phyloP scores from a whole-genome alignment of 2,113 vertebrate species.

The Pardalotus punctatus region DNA sequence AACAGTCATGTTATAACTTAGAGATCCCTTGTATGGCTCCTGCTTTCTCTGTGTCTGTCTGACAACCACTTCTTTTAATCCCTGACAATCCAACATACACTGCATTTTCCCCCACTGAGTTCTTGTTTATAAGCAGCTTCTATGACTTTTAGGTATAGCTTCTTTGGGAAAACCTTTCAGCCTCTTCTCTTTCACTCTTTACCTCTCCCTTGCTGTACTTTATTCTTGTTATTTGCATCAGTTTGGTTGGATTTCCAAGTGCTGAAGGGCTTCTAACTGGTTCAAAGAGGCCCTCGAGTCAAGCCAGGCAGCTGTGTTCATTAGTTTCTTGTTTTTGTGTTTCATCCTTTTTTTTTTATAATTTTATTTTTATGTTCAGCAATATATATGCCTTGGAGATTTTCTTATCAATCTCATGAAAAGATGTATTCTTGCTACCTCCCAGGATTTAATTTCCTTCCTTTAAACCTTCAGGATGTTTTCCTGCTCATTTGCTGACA shows the following conservation, averaged over 20 bases:
- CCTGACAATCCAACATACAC: neutral
- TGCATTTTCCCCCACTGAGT: neutral
- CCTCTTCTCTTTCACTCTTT: neutral
- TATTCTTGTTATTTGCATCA: neutral
- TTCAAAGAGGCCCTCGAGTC: constrained; percentile 21
- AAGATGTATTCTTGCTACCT: neutral
- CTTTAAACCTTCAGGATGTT: constrained; percentile 42
- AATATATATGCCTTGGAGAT: constrained; percentile 46
- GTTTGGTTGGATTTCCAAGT: neutral
- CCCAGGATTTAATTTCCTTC: constrained; percentile 27
- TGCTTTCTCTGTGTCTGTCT: neutral
- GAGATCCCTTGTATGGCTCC: neutral
- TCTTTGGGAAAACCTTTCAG: neutral
- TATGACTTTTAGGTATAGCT: neutral
- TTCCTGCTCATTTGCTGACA: constrained; percentile 42
- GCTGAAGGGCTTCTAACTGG: constrained; percentile 19
- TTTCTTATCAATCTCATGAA: constrained; percentile 8
- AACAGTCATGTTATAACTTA: neutral
- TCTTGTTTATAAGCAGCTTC: neutral
- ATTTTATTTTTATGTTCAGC: constrained; percentile 34
- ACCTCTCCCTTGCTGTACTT: neutral
- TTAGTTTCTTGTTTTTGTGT: constrained; percentile 34
- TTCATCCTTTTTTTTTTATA: neutral
- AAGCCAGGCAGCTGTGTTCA: constrained; percentile 36
- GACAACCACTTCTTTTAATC: neutral